A percentile compares a stretch with the other conserved stretches of the same genome.
These are phyloP conservation scores for Spicauda simplicius DNA, from an alignment of 2,888 invertebrate genomes.

Conservation along the genomic window DNA sequence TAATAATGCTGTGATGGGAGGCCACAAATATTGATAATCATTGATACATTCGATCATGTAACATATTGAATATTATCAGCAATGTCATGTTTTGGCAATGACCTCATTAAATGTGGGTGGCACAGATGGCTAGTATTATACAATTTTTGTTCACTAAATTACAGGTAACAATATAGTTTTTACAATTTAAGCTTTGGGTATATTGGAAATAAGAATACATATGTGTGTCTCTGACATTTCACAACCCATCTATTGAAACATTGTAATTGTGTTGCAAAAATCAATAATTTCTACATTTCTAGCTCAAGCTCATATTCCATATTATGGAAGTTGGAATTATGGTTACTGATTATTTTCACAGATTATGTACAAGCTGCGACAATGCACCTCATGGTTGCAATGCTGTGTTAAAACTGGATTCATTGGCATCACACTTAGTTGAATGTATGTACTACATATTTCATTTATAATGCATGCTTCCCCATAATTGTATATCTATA, in stretches of 20 bases:
- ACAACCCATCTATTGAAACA: too few species aligned
- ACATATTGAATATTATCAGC: conserved; percentile 6
- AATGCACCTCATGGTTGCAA: conserved; percentile 95
- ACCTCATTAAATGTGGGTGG: conserved; percentile 14
- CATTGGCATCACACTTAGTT: conserved; percentile 92
- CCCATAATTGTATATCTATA: too few species aligned
- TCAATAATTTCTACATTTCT: too few species aligned
- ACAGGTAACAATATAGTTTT: neutral
- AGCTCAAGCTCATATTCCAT: too few species aligned
- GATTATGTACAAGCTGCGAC: conserved; percentile 95
- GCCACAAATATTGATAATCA: too few species aligned
- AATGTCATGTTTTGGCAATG: conserved; percentile 19
- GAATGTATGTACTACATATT: conserved; percentile 90
- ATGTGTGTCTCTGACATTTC: too few species aligned
- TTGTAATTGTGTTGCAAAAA: too few species aligned
- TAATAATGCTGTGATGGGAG: too few species aligned
- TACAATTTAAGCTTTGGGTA: too few species aligned
- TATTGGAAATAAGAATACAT: too few species aligned
- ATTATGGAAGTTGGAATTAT: too few species aligned
- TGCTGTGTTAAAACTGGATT: conserved; percentile 93
- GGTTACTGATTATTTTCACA: conserved; percentile 59
- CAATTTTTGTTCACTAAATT: neutral
- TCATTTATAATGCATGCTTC: too few species aligned
- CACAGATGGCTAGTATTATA: conserved; percentile 5
- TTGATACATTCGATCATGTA: neutral